Percentiles rank a stretch among this genome's conserved stretches.
phyloP scores from a whole-genome alignment of 1,140 invertebrate genomes.

The Micrasema minimum region DNA sequence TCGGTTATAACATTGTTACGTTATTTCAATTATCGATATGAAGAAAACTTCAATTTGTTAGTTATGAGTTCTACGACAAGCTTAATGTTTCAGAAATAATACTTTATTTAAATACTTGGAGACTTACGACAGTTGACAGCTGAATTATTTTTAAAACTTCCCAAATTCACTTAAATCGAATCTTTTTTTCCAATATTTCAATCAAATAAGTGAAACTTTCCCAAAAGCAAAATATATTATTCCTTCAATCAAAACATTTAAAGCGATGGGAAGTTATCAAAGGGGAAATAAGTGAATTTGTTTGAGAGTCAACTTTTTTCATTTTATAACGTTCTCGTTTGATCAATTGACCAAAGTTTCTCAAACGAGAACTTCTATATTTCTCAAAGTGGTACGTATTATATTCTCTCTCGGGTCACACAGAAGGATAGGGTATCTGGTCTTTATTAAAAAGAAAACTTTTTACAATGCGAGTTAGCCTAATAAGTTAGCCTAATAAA shows the following conservation, averaged over 20 bases:
- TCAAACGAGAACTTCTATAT: conserved; percentile 47
- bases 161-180: conserved; percentile 31
- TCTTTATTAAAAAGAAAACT: conserved; percentile 50
- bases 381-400: neutral
- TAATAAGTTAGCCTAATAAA: too few species aligned
- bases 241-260: conserved; percentile 38
- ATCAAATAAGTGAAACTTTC: conserved; percentile 32
- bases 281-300: conserved; percentile 33
- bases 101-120: too few species aligned
- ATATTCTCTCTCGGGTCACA: neutral
- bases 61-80: too few species aligned
- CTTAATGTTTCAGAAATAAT: too few species aligned
- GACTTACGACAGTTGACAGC: conserved; percentile 4
- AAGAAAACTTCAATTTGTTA: too few species aligned
- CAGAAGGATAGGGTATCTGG: conserved; percentile 42
- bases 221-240: conserved; percentile 39
- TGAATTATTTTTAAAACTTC: conserved; percentile 1
- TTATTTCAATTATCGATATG: too few species aligned
- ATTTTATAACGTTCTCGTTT: conserved; percentile 51
- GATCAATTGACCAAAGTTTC: conserved; percentile 52
- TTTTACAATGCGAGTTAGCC: conserved; percentile 38
- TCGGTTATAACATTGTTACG: too few species aligned
- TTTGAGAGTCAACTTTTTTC: conserved; percentile 48
- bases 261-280: conserved; percentile 33
- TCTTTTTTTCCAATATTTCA: conserved; percentile 13